phyloP scores from a whole-genome alignment of 2,797 vertebrate species.

The Xiphorhynchus erythropygius region DNA sequence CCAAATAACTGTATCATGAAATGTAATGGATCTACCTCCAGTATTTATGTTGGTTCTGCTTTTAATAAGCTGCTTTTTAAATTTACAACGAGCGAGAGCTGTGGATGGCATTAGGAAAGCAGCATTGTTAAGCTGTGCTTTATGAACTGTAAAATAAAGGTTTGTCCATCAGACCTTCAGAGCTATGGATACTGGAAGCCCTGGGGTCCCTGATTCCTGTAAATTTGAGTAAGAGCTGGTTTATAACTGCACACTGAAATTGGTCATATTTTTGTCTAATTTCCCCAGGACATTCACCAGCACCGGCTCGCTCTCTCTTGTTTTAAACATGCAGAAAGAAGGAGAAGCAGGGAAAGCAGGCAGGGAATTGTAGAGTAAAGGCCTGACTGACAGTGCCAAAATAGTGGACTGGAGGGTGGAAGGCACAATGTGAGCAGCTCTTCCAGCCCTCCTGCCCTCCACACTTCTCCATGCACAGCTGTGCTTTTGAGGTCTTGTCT shows the following conservation, averaged over 20 bases:
- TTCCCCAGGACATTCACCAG: background rate
- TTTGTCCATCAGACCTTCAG: background rate
- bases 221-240: background rate
- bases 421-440: background rate
- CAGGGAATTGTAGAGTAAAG: background rate
- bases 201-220: background rate
- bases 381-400: background rate
- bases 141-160: constrained; percentile 44
- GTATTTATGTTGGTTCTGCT: constrained; percentile 6
- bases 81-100: background rate
- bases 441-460: background rate
- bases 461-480: background rate
- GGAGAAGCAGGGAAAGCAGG: background rate
- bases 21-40: background rate
- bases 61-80: background rate
- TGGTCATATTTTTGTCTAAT: background rate
- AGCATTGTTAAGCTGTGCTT: background rate
- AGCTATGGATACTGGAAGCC: background rate
- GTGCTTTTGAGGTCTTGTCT: background rate
- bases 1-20: constrained; percentile 13
- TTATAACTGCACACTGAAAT: background rate
- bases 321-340: background rate
- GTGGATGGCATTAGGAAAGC: background rate
- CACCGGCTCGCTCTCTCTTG: background rate
- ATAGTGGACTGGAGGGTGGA: background rate